Evolutionary conservation across 2,113 vertebrate genomes (phyloP).

Genomic region (Hippopotamus amphibius): DNA sequence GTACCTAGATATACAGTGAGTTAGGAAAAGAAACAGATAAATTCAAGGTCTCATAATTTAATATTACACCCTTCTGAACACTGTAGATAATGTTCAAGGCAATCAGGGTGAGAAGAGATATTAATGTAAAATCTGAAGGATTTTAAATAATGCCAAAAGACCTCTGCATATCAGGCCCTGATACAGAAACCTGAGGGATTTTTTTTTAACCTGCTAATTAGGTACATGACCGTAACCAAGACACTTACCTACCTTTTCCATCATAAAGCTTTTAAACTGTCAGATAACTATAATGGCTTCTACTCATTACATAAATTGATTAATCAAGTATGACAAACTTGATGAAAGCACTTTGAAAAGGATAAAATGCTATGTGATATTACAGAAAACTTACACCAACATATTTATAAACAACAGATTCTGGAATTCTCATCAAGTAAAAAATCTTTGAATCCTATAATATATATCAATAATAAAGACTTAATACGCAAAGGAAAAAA

Average conservation of each 20-base stretch:
- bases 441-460: background rate
- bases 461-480: constrained; percentile 5
- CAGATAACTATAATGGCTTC: background rate
- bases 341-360: constrained; percentile 13
- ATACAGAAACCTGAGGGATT: background rate
- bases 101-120: background rate
- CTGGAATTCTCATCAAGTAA: constrained; percentile 32
- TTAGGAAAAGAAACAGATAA: background rate
- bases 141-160: background rate
- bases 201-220: background rate
- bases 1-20: background rate
- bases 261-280: background rate
- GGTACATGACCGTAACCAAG: background rate
- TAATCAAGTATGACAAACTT: background rate
- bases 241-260: background rate
- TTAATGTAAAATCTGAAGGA: background rate
- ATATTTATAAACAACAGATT: background rate
- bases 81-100: background rate
- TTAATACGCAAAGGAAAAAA: background rate
- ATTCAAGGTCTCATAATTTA: background rate
- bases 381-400: constrained; percentile 7
- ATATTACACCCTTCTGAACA: background rate
- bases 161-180: background rate
- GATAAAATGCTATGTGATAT: background rate
- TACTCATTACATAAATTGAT: background rate